Percentiles rank a stretch among this genome's conserved stretches.
Conservation (phyloP, 2,888 invertebrate genomes). For the Alitta virens region DNA sequence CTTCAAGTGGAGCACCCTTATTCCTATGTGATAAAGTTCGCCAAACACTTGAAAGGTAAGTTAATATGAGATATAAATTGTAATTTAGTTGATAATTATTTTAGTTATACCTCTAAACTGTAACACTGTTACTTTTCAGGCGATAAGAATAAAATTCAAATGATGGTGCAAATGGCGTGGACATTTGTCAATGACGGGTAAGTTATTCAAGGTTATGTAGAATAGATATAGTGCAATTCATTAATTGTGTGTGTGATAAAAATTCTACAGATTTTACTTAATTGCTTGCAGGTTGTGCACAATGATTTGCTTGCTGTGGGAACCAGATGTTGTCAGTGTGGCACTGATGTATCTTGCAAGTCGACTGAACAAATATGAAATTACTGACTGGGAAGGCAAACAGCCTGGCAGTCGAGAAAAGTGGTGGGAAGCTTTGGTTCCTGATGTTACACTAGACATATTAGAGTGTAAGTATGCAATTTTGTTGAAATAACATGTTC, state of each 20-base stretch:
- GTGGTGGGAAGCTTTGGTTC: slow-evolving; percentile 99
- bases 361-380: slow-evolving; percentile 91
- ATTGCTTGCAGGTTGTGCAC: slow-evolving; percentile 75
- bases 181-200: slow-evolving; percentile 97
- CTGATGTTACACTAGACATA: slow-evolving; percentile 89
- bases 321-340: slow-evolving; percentile 93
- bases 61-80: too few relatives aligned
- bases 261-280: slow-evolving; percentile 2
- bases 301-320: slow-evolving; percentile 95
- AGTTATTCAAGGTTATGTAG: neutral
- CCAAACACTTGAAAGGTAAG: slow-evolving; percentile 81
- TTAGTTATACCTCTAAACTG: too few relatives aligned
- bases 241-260: neutral
- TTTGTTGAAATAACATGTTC: neutral
- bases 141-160: slow-evolving; percentile 88
- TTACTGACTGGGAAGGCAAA: slow-evolving; percentile 83
- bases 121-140: too few relatives aligned
- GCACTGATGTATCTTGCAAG: slow-evolving; percentile 96
- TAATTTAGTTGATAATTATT: too few relatives aligned
- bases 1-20: slow-evolving; percentile 97
- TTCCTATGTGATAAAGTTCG: slow-evolving; percentile 86
- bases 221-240: neutral
- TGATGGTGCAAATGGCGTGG: slow-evolving; percentile 99
- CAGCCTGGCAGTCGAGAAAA: slow-evolving; percentile 65
- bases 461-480: slow-evolving; percentile 73